These are phyloP conservation scores for Falco berigora DNA, from an alignment of 2,797 vertebrate genomes.

Conservation along the genomic window DNA sequence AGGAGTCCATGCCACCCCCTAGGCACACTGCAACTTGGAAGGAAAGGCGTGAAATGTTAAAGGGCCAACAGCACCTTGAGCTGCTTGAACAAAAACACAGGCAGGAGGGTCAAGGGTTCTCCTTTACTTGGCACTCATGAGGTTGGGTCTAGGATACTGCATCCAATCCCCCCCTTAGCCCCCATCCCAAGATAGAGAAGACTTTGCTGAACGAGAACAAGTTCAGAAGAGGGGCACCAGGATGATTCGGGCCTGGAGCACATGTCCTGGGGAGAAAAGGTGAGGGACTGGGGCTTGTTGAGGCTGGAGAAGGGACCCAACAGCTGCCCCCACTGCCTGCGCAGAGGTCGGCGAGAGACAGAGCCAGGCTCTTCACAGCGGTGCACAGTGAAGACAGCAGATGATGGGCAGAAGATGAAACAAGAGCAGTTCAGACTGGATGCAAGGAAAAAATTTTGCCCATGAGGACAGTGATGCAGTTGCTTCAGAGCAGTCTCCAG, in stretches of 20 bases:
- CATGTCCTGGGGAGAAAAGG: neutral
- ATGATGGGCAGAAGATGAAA: neutral
- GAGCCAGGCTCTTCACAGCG: neutral
- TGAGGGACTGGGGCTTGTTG: neutral
- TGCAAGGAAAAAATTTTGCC: neutral
- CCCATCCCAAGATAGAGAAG: neutral
- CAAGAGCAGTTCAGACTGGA: neutral
- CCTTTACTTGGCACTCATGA: neutral
- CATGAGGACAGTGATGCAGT: neutral
- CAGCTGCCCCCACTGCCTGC: rapidly evolving
- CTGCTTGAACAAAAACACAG: neutral
- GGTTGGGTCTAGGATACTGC: neutral
- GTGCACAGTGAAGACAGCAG: neutral
- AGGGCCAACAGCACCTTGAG: neutral
- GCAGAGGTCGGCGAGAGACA: rapidly evolving
- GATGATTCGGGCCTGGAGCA: neutral
- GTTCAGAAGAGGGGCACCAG: rapidly evolving
- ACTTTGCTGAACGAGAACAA: neutral
- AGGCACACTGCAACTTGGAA: neutral
- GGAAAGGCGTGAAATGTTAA: neutral
- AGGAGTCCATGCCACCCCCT: neutral
- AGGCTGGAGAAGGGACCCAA: neutral
- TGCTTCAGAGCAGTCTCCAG: neutral
- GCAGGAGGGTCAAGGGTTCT: neutral
- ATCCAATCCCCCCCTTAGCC: neutral